Evolutionary conservation across 2,888 invertebrate genomes (phyloP).

Genomic region (Spatulosminthurus flaviceps): DNA sequence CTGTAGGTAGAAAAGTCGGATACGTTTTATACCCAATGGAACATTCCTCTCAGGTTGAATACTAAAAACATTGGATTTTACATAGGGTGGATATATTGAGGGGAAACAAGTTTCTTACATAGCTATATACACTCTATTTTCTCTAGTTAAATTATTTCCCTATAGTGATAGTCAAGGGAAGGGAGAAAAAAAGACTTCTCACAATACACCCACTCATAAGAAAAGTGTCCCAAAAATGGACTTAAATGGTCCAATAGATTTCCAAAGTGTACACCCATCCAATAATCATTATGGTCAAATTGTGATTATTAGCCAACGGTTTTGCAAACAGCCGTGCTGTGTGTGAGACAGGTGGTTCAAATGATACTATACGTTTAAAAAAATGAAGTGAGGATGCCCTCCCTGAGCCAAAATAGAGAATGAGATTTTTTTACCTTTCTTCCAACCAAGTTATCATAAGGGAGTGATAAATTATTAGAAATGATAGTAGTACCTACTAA

Average conservation of each 20-base stretch:
- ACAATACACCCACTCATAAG: not conserved
- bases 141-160: too few relatives aligned
- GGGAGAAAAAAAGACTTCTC: not conserved
- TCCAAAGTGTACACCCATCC: constrained; percentile 33
- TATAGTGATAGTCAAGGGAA: not conserved
- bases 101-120: too few relatives aligned
- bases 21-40: too few relatives aligned
- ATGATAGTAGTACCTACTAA: too few relatives aligned
- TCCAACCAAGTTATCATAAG: too few relatives aligned
- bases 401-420: not conserved
- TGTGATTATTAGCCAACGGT: constrained; percentile 37
- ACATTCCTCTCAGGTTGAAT: too few relatives aligned
- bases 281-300: constrained; percentile 46
- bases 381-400: not conserved
- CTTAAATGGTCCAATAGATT: constrained; percentile 38
- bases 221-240: constrained; percentile 9
- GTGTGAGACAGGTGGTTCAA: not conserved
- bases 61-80: too few relatives aligned
- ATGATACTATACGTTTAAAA: not conserved
- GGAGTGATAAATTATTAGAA: too few relatives aligned
- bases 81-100: too few relatives aligned
- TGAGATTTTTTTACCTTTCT: too few relatives aligned
- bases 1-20: too few relatives aligned
- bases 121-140: too few relatives aligned
- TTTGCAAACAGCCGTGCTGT: constrained; percentile 24